Base-by-base conservation (phyloP, 2,113 vertebrate species). In the Pedetes capensis region DNA sequence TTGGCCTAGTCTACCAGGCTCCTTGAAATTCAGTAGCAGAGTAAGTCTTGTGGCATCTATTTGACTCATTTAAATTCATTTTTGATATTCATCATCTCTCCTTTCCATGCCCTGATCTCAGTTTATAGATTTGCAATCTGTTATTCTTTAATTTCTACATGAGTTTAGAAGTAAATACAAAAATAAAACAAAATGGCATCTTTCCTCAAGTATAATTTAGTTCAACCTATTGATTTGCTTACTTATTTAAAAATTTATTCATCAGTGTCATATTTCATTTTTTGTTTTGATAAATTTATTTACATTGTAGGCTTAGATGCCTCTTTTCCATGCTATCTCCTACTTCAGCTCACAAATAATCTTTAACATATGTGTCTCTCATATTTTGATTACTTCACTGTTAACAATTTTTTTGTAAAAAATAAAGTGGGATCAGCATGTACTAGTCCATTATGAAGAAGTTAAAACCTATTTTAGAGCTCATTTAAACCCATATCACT, bases 191-290 rank as follows among this genome's bases (percentile, higher is more conserved):
- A 59, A 94, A 93, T 49, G n/a, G 17, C 47, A 34, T 94, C 44
- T 79, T 81, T 93, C 44, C 39, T 61, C 74, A 91, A 55, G 93
- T 83, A 75, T 22, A 47, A n/a, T 89, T 75, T 87, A 66, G 42
- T 87, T 89, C 37, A 17, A 66, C 42, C 47, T 80, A 66, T 83
- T 89, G 82, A 71, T 80, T 87, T 93, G 74, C 61, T 63, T 66
- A 63, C 57, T 88, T 51, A 89, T 79, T 92, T 91, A 82, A 89
- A 88, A 85, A 91, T 86, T 80, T 81, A 87, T 80, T 81, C 71
- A 37, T 93, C 81, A 69, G 4, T 27, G 74, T 88, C 79, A 59
- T 34, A 3, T 85, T 92, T 84, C 74, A 74, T 93, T 91, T 82
- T 85, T 51, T 14, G 57, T n/a, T 39, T 49, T 93, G 89, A 69